A percentile compares a stretch with the other conserved stretches of the same genome.
These are phyloP conservation scores for Coracias cyanogaster DNA, from an alignment of 2,797 vertebrate species.

Conservation along the genomic window DNA sequence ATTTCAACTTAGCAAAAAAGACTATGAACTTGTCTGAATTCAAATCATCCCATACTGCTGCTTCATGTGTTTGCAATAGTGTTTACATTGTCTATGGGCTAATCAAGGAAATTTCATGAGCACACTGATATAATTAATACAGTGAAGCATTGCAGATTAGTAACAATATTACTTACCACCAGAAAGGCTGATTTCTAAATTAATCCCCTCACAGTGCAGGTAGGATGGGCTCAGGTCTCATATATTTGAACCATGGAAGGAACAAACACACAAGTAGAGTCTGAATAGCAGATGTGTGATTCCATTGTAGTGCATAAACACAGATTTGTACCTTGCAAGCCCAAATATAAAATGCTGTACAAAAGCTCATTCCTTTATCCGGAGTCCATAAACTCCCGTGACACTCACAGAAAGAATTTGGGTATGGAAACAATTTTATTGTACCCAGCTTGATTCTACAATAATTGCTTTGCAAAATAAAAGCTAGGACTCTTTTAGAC, in stretches of 20 bases:
- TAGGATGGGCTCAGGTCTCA: background rate
- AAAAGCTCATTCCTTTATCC: background rate
- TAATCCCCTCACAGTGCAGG: background rate
- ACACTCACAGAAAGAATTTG: background rate
- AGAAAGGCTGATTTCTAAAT: constrained; percentile 56
- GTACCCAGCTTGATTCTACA: background rate
- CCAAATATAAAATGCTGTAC: background rate
- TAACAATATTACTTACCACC: constrained; percentile 24
- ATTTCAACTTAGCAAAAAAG: constrained; percentile 53
- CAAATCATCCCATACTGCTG: constrained; percentile 13
- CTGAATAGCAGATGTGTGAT: background rate
- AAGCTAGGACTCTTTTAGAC: background rate
- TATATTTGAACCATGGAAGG: background rate
- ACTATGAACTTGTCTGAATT: constrained; percentile 7
- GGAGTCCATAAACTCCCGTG: background rate
- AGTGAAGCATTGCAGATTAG: constrained; percentile 34
- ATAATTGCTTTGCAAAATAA: background rate
- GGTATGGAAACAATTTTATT: background rate
- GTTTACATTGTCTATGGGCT: constrained; percentile 47
- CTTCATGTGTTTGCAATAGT: constrained; percentile 37
- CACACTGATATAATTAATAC: constrained; percentile 38
- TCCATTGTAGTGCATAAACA: background rate
- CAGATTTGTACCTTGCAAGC: background rate
- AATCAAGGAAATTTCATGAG: constrained; percentile 64
- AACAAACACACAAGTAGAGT: background rate